Percentiles rank a stretch among this genome's conserved stretches.
Conservation (phyloP, 2,888 invertebrate species). For the Acleris sparsana region DNA sequence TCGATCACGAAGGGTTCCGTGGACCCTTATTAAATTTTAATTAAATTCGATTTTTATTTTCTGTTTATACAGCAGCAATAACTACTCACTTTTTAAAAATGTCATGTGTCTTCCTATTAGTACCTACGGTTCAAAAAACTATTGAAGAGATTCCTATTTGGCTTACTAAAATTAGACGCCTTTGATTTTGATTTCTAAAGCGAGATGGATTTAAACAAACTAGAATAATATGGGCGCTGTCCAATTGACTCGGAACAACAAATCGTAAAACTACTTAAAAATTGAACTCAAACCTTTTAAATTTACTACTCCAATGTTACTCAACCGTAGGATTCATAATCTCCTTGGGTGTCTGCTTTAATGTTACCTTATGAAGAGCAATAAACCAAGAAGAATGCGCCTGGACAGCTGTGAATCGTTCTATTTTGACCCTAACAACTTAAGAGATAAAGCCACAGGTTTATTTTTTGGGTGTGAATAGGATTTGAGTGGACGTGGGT, state of each 20-base stretch:
- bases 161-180: too few species aligned
- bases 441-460: slow-evolving; percentile 40
- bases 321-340: slow-evolving; percentile 67
- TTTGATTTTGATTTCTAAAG: too few species aligned
- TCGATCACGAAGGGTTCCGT: too few species aligned
- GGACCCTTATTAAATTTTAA: too few species aligned
- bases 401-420: slow-evolving; percentile 31
- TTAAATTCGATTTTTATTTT: too few species aligned
- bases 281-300: slow-evolving; percentile 62
- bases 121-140: too few species aligned
- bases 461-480: slow-evolving; percentile 33
- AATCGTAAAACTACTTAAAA: slow-evolving; percentile 74
- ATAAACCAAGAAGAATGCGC: slow-evolving; percentile 58
- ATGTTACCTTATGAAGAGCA: slow-evolving; percentile 62
- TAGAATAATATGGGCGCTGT: background rate
- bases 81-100: too few species aligned
- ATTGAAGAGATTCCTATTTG: too few species aligned
- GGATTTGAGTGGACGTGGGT: slow-evolving; percentile 64
- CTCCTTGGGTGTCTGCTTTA: slow-evolving; percentile 81
- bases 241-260: slow-evolving; percentile 57
- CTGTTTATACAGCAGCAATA: too few species aligned
- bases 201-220: too few species aligned
- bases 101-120: too few species aligned
- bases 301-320: slow-evolving; percentile 62
- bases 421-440: slow-evolving; percentile 50